Evolutionary conservation across 2,797 vertebrate genomes (phyloP).

Genomic region (Anabacerthia variegaticeps): DNA sequence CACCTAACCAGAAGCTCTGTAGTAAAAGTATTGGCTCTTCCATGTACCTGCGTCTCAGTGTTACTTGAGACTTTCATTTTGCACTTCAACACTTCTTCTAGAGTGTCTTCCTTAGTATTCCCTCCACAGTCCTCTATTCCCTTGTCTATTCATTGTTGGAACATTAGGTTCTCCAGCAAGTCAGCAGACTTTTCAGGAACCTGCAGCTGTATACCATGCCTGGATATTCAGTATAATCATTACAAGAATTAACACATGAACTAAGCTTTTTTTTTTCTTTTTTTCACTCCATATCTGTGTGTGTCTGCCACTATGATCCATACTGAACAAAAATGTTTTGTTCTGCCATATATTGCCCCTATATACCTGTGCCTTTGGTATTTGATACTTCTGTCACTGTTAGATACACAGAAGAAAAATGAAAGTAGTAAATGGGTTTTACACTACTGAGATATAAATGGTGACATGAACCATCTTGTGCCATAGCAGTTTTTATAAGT

Average conservation of each 20-base stretch:
- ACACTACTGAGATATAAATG: neutral
- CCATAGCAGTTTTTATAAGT: neutral
- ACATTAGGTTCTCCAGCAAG: neutral
- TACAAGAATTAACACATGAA: neutral
- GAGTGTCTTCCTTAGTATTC: neutral
- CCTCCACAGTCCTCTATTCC: neutral
- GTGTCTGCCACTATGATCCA: neutral
- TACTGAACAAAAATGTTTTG: neutral
- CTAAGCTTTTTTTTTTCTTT: neutral
- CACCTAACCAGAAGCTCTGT: neutral
- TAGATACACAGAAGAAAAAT: neutral
- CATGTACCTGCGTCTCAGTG: neutral
- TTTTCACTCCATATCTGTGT: neutral
- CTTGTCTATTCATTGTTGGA: neutral
- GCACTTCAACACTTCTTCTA: neutral
- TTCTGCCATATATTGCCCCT: neutral
- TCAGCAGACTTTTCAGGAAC: neutral
- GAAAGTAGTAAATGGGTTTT: neutral
- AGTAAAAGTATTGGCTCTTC: neutral
- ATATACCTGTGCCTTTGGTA: neutral
- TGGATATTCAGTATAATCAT: neutral
- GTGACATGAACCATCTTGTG: neutral
- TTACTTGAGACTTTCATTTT: neutral
- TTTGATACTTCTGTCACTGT: neutral
- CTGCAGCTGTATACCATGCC: accelerated